Base-by-base conservation (phyloP, 2,888 invertebrate genomes). In the Drosophila colorata region DNA sequence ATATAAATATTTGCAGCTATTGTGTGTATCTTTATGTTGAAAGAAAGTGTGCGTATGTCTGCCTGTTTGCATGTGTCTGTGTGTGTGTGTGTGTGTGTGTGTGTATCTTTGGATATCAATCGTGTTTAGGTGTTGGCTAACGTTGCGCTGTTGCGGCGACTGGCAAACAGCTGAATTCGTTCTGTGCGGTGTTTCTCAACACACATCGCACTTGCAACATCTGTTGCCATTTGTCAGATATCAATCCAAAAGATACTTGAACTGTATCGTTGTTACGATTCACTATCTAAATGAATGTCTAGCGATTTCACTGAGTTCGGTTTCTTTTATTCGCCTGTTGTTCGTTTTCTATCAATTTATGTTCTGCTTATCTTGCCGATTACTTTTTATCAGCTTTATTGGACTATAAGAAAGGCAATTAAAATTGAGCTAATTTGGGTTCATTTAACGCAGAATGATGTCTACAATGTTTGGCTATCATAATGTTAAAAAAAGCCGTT, bases 31-130 rank as follows among this genome's bases (percentile, higher is more conserved):
- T 67, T 71, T 33, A 55, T 69, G 49, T 72, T 46, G 68, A 76
- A 75, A 76, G 72, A 72, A 77, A 75, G 77, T 64, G 73, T 70
- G 40, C 46, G 49, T 57, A 14, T 66, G 58, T 41, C 18, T 35
- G 43, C 33, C 13, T 33, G 14, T 37, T 14, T 38, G 14, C 9
- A 5, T 18, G 4, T 16, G 47, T 25, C 8, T 33, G 25, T 48
- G 31, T 28, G 16, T 47, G 13, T 40, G 25, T 28, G 18, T 43
- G 51, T 18, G 46, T 40, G 28, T 13, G 40, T 40, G 41, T 40
- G 28, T 44, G 35, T 74, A 53, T 35, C 46, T 47, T 67, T 75
- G 58, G 67, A 59, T 75, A 58, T 66, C 51, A 53, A 74, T 48
- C 51, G 58, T 44, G 56, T 46, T 16, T 0, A 7, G 51, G 75